phyloP scores from a whole-genome alignment of 1,140 invertebrate genomes.

The Euglossa dilemma region DNA sequence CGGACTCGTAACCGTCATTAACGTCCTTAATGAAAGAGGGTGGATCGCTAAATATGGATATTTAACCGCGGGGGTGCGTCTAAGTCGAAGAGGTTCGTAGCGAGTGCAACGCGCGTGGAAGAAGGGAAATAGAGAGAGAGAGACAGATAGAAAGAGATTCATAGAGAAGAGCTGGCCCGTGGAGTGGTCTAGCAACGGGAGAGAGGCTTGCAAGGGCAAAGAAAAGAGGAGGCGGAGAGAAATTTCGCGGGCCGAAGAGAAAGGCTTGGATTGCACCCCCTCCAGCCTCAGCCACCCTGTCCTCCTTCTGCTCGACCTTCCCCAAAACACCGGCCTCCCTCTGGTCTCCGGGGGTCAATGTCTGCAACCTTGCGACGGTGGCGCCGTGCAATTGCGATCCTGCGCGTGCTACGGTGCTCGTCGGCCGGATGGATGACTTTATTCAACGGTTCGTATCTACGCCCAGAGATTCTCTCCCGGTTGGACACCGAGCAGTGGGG shows the following conservation, averaged over 20 bases:
- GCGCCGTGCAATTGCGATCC: slow-evolving; percentile 28
- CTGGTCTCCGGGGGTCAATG: slow-evolving; percentile 48
- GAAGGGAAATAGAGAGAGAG: background rate
- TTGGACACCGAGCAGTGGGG: too few species aligned
- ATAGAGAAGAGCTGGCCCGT: slow-evolving; percentile 26
- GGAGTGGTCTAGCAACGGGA: slow-evolving; percentile 59
- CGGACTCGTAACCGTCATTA: slow-evolving; percentile 71
- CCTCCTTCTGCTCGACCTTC: slow-evolving; percentile 51
- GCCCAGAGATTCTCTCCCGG: too few species aligned
- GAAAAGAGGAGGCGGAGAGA: slow-evolving; percentile 24
- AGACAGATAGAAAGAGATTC: background rate
- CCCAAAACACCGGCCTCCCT: slow-evolving; percentile 41
- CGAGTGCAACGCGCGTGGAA: background rate
- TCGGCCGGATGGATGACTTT: background rate
- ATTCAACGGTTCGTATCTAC: background rate
- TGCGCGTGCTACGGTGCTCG: background rate
- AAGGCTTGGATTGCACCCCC: slow-evolving; percentile 27
- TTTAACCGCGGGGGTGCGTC: too few species aligned
- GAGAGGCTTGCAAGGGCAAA: slow-evolving; percentile 48
- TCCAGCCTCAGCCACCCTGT: background rate
- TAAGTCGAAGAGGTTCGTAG: slow-evolving; percentile 2
- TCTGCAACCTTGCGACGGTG: slow-evolving; percentile 56
- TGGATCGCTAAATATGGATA: slow-evolving; percentile 71
- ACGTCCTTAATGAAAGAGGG: slow-evolving; percentile 74
- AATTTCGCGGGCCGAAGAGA: slow-evolving; percentile 40